These are phyloP conservation scores for Oxytorus armatus DNA, from an alignment of 2,888 invertebrate species.

Conservation along the genomic window DNA sequence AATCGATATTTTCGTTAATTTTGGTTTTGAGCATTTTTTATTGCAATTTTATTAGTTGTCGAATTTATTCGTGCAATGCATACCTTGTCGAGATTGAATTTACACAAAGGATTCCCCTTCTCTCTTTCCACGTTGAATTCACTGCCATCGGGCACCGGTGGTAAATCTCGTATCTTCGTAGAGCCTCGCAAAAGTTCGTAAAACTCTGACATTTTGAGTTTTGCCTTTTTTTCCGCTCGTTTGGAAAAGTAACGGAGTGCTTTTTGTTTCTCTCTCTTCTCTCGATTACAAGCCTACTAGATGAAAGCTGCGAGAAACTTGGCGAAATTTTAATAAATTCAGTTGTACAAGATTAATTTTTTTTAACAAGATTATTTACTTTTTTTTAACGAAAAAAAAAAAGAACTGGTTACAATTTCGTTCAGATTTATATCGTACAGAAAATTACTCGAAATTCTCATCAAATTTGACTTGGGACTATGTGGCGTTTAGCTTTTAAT, in stretches of 20 bases:
- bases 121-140: slow-evolving; percentile 61
- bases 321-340: no score
- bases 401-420: no score
- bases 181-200: slow-evolving; percentile 42
- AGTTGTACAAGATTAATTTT: no score
- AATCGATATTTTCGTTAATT: no score
- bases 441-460: no score
- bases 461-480: no score
- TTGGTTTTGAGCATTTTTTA: not conserved
- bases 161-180: slow-evolving; percentile 56
- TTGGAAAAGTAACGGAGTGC: not conserved
- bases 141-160: slow-evolving; percentile 54
- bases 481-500: no score
- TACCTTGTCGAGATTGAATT: slow-evolving; percentile 72
- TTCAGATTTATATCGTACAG: no score
- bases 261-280: slow-evolving; percentile 11
- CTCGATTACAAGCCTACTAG: not conserved
- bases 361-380: no score
- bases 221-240: slow-evolving; percentile 14
- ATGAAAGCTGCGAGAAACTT: not conserved
- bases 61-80: no score
- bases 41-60: slow-evolving; percentile 10
- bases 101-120: slow-evolving; percentile 64
- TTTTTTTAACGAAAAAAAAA: no score
- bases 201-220: slow-evolving; percentile 61